Percentiles rank a stretch among this genome's conserved stretches.
Conservation (phyloP, 2,888 invertebrate genomes). For the Drosophila nigricruria region DNA sequence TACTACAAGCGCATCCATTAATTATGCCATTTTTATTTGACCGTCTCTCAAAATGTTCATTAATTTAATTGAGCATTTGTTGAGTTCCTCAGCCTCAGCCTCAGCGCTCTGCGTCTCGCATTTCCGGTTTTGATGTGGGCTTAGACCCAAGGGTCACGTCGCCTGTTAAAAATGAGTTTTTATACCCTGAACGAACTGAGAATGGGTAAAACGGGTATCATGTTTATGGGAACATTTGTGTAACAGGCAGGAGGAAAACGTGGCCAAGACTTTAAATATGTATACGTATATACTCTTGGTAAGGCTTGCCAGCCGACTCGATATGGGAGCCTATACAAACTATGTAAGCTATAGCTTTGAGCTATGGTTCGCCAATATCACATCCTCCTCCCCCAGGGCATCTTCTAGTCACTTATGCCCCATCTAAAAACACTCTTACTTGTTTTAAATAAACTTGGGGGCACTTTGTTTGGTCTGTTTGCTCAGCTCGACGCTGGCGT, state of each 20-base stretch:
- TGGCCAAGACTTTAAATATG: neutral
- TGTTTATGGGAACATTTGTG: neutral
- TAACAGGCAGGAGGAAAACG: neutral
- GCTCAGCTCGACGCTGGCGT: slow-evolving; percentile 33
- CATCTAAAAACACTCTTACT: neutral
- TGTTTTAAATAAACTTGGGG: slow-evolving; percentile 76
- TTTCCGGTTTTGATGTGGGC: slow-evolving; percentile 66
- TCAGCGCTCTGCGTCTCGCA: slow-evolving; percentile 21
- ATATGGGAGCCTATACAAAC: neutral
- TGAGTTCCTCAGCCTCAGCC: slow-evolving; percentile 13
- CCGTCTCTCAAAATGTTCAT: slow-evolving; percentile 47
- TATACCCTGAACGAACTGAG: neutral
- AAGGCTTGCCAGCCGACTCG: neutral
- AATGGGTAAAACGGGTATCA: neutral
- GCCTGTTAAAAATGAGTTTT: slow-evolving; percentile 74
- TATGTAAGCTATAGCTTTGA: neutral
- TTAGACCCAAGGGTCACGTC: slow-evolving; percentile 57
- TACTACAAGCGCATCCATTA: slow-evolving; percentile 43
- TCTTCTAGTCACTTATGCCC: neutral
- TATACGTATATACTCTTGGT: neutral
- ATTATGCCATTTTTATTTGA: slow-evolving; percentile 51
- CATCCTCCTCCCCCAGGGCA: neutral
- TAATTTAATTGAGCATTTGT: slow-evolving; percentile 69
- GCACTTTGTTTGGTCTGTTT: slow-evolving; percentile 72
- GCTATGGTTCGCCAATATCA: too few species aligned